Percentiles rank a stretch among this genome's conserved stretches.
Conservation (phyloP, 1,140 invertebrate genomes). For the Drosophila funebris region DNA sequence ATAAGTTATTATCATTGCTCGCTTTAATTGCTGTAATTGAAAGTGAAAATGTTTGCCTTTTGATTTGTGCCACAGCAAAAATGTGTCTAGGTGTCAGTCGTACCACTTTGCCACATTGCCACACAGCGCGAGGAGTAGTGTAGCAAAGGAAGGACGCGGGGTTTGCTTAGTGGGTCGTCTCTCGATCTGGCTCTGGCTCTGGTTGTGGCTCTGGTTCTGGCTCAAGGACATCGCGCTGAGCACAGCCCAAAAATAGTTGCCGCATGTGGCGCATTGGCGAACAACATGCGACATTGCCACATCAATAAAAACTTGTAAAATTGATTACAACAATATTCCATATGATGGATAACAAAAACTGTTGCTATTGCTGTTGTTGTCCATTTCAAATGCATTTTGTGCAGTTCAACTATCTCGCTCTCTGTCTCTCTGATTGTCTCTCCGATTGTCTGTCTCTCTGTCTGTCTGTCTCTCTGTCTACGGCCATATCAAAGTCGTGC, state of each 20-base stretch:
- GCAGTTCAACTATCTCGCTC: slow-evolving; percentile 6
- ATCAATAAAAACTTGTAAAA: slow-evolving; percentile 78
- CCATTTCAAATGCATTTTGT: slow-evolving; percentile 56
- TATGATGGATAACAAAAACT: slow-evolving; percentile 15
- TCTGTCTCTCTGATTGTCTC: background rate
- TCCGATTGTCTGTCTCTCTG: background rate
- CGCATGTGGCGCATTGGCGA: slow-evolving; percentile 1
- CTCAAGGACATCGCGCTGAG: slow-evolving; percentile 54
- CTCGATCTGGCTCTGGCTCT: slow-evolving; percentile 11
- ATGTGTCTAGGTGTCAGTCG: slow-evolving; percentile 78
- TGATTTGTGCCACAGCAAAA: slow-evolving; percentile 78
- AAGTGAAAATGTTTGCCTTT: slow-evolving; percentile 81
- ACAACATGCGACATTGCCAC: slow-evolving; percentile 18
- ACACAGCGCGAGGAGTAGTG: slow-evolving; percentile 24
- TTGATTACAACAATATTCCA: slow-evolving; percentile 70
- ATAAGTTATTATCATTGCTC: slow-evolving; percentile 82
- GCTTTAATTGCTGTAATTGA: slow-evolving; percentile 82
- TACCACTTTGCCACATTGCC: slow-evolving; percentile 40
- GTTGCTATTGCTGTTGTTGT: slow-evolving; percentile 38
- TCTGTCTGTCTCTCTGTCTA: background rate
- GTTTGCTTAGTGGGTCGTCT: slow-evolving; percentile 17
- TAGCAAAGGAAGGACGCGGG: background rate
- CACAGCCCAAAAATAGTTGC: slow-evolving; percentile 42
- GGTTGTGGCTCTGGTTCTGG: slow-evolving; percentile 2
- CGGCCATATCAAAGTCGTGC: slow-evolving; percentile 76